Percentiles rank a stretch among this genome's conserved stretches.
phyloP scores from a whole-genome alignment of 2,797 vertebrate genomes.

The Catharus ustulatus region DNA sequence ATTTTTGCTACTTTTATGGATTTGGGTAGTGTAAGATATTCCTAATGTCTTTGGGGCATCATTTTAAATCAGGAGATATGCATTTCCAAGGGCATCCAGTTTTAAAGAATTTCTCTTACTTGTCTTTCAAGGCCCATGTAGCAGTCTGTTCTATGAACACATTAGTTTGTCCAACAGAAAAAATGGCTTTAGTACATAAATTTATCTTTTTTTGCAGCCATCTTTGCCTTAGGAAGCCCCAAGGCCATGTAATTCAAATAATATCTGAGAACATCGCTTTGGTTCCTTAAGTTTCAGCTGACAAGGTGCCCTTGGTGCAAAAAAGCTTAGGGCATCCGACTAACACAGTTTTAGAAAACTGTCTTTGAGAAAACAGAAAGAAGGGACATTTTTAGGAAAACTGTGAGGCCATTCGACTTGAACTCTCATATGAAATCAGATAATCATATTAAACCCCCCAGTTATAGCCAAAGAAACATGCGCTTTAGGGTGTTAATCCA shows the following conservation, averaged over 20 bases:
- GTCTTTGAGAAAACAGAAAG: conserved; percentile 18
- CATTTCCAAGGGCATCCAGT: conserved; percentile 28
- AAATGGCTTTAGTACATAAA: conserved; percentile 65
- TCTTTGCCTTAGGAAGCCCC: conserved; percentile 68
- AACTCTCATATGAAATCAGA: not conserved
- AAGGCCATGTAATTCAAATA: conserved; percentile 65
- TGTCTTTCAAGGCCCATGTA: conserved; percentile 53
- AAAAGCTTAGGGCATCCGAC: conserved; percentile 53
- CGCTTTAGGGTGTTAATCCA: not conserved
- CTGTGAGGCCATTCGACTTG: not conserved
- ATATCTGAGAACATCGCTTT: conserved; percentile 38
- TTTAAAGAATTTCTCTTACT: conserved; percentile 54
- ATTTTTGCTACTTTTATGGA: not conserved
- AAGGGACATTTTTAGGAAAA: conserved; percentile 15
- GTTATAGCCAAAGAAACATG: not conserved
- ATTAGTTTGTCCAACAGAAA: conserved; percentile 61
- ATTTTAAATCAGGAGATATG: conserved; percentile 45
- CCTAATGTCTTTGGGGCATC: conserved; percentile 20
- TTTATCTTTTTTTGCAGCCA: conserved; percentile 47
- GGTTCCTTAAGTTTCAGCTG: conserved; percentile 58
- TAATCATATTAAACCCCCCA: not conserved
- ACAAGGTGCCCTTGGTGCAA: conserved; percentile 70
- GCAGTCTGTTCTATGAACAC: conserved; percentile 36
- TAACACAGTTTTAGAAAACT: conserved; percentile 30
- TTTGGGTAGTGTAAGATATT: not conserved